phyloP scores from a whole-genome alignment of 2,797 vertebrate species.

The Peromyscus melanophrys region DNA sequence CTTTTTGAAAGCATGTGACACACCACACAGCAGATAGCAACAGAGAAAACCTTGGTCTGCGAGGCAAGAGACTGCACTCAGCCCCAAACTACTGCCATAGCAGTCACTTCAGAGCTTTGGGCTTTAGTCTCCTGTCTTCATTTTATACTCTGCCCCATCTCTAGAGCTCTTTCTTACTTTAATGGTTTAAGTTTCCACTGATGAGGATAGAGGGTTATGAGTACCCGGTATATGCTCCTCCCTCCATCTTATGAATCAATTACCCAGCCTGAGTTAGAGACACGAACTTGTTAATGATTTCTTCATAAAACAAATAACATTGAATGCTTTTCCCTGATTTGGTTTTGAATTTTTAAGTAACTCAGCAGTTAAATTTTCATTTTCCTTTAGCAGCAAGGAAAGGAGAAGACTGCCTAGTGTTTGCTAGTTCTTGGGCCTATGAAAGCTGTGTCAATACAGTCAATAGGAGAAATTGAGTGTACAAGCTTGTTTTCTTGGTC shows the following conservation, averaged over 20 bases:
- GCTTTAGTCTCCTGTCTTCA: not conserved
- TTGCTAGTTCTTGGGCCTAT: constrained; percentile 6
- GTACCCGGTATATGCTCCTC: not conserved
- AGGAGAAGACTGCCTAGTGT: not conserved
- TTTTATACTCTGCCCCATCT: not conserved
- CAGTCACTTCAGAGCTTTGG: not conserved
- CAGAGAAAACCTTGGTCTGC: not conserved
- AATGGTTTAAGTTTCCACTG: not conserved
- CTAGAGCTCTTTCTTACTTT: not conserved
- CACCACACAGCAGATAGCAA: not conserved
- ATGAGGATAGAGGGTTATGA: not conserved
- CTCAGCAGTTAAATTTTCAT: not conserved
- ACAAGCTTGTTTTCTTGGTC: constrained; percentile 27
- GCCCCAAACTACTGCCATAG: not conserved
- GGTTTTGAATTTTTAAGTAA: not conserved
- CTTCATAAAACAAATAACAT: constrained; percentile 31
- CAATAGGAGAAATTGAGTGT: not conserved
- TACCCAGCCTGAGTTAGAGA: not conserved
- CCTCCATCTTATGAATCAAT: constrained; percentile 20
- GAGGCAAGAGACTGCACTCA: not conserved
- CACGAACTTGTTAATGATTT: not conserved
- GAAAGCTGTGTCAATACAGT: not conserved
- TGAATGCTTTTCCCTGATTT: constrained; percentile 21
- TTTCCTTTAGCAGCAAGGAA: constrained; percentile 26
- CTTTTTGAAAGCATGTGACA: not conserved